These are phyloP conservation scores for Drosophila lacicola DNA, from an alignment of 2,888 invertebrate genomes.

Conservation along the genomic window DNA sequence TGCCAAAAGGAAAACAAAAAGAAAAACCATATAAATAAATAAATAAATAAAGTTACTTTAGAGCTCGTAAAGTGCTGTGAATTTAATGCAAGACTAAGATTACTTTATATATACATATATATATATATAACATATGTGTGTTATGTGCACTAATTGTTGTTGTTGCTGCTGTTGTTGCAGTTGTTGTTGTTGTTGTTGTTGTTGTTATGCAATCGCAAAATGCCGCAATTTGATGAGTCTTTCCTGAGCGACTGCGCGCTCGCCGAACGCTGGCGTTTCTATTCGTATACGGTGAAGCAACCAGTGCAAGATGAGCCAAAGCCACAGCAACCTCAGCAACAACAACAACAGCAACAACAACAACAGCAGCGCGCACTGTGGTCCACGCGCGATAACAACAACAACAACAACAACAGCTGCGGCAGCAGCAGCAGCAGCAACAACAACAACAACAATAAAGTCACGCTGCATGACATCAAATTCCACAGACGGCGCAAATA, in stretches of 20 bases:
- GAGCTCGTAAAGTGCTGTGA: constrained; percentile 14
- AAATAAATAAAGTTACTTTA: constrained; percentile 7
- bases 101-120: background rate
- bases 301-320: constrained; percentile 36
- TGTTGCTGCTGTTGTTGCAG: constrained; percentile 22
- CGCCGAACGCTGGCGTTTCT: constrained; percentile 79
- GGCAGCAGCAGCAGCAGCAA: constrained; percentile 21
- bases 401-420: constrained; percentile 28
- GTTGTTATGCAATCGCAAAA: constrained; percentile 80
- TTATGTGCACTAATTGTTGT: constrained; percentile 34
- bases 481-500: constrained; percentile 75
- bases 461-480: constrained; percentile 73
- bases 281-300: constrained; percentile 78
- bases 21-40: constrained; percentile 4
- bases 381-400: constrained; percentile 61
- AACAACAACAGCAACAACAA: constrained; percentile 12
- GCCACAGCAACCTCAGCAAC: constrained; percentile 21
- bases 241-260: constrained; percentile 83
- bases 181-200: constrained; percentile 17
- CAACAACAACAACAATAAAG: constrained; percentile 30
- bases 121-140: constrained; percentile 5
- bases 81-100: constrained; percentile 12
- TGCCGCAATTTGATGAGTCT: constrained; percentile 84
- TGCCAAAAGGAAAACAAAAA: constrained; percentile 42
- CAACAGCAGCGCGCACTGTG: constrained; percentile 35